These are phyloP conservation scores for Cheilosia vernalis DNA, from an alignment of 2,888 invertebrate genomes.

Conservation along the genomic window DNA sequence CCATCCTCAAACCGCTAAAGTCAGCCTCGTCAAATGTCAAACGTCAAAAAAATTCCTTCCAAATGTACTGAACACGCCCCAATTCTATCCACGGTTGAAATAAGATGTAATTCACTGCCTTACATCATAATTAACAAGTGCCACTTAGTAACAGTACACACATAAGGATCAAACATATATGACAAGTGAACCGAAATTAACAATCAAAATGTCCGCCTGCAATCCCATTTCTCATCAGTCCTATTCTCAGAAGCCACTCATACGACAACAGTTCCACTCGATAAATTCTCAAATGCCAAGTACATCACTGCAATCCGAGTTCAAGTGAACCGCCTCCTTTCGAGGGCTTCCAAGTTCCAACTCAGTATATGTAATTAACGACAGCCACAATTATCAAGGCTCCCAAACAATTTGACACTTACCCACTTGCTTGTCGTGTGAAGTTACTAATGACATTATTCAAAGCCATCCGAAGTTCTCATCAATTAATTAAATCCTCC, in stretches of 20 bases:
- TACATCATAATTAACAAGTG: no score
- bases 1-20: no score
- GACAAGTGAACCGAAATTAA: no score
- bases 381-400: background rate
- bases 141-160: no score
- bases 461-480: slow-evolving; percentile 62
- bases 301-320: background rate
- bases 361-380: slow-evolving; percentile 18
- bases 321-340: background rate
- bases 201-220: no score
- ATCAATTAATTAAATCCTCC: slow-evolving; percentile 65
- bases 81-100: no score
- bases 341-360: slow-evolving; percentile 11
- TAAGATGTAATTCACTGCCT: no score
- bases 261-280: slow-evolving; percentile 12
- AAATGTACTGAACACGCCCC: no score
- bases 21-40: no score
- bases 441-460: slow-evolving; percentile 62
- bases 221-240: background rate
- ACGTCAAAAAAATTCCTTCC: no score
- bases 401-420: slow-evolving; percentile 22
- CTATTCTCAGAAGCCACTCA: background rate
- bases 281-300: slow-evolving; percentile 5
- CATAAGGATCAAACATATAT: no score
- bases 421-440: slow-evolving; percentile 14